phyloP scores from a whole-genome alignment of 2,888 invertebrate genomes.

The Euplexia lucipara region DNA sequence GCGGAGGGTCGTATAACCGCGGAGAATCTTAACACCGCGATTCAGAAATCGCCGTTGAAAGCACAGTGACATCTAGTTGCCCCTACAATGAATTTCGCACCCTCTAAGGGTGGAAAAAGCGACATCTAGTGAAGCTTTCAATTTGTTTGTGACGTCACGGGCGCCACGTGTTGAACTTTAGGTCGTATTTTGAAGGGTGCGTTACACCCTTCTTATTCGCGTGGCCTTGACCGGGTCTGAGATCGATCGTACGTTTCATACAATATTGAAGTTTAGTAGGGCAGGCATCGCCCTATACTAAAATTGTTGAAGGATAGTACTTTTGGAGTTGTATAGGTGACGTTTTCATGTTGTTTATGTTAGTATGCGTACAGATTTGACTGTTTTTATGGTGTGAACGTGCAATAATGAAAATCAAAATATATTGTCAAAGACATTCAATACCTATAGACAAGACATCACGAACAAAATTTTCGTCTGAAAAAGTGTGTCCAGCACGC shows the following conservation, averaged over 20 bases:
- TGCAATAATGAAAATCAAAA: no score
- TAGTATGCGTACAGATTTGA: no score
- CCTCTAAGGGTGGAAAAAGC: not conserved
- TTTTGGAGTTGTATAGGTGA: not conserved
- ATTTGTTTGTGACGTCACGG: slow-evolving; percentile 3
- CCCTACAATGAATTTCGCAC: not conserved
- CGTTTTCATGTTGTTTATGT: no score
- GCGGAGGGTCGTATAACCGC: slow-evolving; percentile 33
- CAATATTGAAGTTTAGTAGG: not conserved
- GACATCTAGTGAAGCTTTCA: slow-evolving; percentile 17
- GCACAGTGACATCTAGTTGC: slow-evolving; percentile 51
- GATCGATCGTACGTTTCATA: not conserved
- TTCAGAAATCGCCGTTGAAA: slow-evolving; percentile 31
- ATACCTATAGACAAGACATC: no score
- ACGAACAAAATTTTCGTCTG: no score
- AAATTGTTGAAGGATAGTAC: not conserved
- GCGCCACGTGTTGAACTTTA: slow-evolving; percentile 21
- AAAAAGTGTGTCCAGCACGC: no score
- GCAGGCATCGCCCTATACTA: not conserved
- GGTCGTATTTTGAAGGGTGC: slow-evolving; percentile 7
- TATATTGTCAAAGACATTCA: no score
- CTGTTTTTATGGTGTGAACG: no score
- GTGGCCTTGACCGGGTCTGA: slow-evolving; percentile 25
- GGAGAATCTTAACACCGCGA: slow-evolving; percentile 33
- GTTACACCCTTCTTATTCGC: not conserved